Conservation (phyloP, 2,113 vertebrate species). For the Andinoacara biseriatus region DNA sequence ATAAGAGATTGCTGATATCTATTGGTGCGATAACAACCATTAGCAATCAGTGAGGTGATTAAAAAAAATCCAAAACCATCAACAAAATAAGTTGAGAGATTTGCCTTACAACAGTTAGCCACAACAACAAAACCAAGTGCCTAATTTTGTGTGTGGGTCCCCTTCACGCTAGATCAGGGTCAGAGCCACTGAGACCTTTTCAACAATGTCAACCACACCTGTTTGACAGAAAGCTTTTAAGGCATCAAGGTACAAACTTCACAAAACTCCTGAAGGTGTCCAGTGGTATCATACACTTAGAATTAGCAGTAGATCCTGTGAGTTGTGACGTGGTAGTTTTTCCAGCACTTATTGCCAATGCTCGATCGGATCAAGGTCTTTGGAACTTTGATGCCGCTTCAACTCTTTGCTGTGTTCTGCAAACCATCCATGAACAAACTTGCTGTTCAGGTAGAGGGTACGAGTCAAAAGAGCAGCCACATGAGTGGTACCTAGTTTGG, state of each 20-base stretch:
- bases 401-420: neutral
- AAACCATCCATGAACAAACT: neutral
- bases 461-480: no score
- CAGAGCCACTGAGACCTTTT: no score
- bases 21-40: neutral
- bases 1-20: neutral
- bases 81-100: neutral
- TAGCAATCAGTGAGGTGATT: neutral
- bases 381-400: neutral
- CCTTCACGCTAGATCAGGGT: neutral
- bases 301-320: constrained; percentile 1
- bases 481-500: neutral
- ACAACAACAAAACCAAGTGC: neutral
- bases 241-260: neutral
- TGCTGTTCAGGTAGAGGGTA: neutral
- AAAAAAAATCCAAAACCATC: neutral
- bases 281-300: neutral
- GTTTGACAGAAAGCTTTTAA: neutral
- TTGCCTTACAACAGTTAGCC: no score
- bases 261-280: neutral
- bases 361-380: neutral
- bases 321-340: neutral
- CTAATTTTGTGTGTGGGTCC: neutral
- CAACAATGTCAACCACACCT: no score
- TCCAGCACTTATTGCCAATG: neutral